These are phyloP conservation scores for Oikopleura dioica DNA, from an alignment of 23 tunicate genomes.

Conservation along the genomic window DNA sequence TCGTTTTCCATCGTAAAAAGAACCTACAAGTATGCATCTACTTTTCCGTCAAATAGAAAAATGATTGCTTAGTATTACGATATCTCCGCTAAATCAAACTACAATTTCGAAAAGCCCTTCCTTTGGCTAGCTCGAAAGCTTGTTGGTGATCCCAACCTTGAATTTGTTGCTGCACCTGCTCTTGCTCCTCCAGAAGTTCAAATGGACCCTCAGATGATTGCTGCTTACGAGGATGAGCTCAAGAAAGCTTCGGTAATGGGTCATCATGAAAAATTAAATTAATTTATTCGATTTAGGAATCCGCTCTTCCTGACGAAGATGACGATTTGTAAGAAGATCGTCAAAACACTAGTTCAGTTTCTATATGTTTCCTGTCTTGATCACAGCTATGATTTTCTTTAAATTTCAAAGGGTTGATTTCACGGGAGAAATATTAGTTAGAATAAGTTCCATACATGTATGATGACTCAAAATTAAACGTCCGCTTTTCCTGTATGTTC, in stretches of 20 bases:
- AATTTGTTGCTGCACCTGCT: slow-evolving; percentile 79
- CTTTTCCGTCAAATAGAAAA: too few species aligned
- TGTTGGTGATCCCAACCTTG: slow-evolving; percentile 79
- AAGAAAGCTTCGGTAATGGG: slow-evolving; percentile 22
- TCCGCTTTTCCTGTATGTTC: too few species aligned
- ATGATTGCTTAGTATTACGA: slow-evolving; percentile 59
- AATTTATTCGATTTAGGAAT: too few species aligned
- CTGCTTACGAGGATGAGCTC: slow-evolving; percentile 50
- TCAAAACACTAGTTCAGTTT: too few species aligned
- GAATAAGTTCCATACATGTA: too few species aligned
- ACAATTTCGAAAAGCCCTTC: slow-evolving; percentile 96
- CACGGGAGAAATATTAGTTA: too few species aligned
- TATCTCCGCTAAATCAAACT: slow-evolving; percentile 88
- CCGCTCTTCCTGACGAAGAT: slow-evolving; percentile 79
- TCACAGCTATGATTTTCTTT: too few species aligned
- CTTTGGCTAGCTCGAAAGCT: slow-evolving; percentile 59
- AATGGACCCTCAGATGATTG: slow-evolving; percentile 30
- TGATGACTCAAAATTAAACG: too few species aligned
- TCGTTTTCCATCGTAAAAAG: slow-evolving; percentile 81
- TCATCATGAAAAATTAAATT: too few species aligned
- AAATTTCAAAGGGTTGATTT: too few species aligned
- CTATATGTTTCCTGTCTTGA: too few species aligned
- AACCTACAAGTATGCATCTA: slow-evolving; percentile 24
- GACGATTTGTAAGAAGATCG: slow-evolving; percentile 91
- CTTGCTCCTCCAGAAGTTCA: slow-evolving; percentile 67